Base-by-base conservation (phyloP, 2,113 vertebrate genomes). In the Asarcornis scutulata region DNA sequence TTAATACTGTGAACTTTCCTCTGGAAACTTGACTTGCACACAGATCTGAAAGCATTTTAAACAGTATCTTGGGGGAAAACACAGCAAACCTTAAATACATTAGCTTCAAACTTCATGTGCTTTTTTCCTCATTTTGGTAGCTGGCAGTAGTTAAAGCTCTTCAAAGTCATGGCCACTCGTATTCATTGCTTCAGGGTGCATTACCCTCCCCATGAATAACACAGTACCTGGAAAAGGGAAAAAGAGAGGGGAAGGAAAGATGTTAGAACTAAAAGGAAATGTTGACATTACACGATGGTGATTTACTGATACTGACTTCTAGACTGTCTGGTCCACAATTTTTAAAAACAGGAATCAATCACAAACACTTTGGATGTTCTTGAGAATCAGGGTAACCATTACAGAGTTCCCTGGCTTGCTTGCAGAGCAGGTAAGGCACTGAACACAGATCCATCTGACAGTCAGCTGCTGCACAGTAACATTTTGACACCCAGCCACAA, bases 151-250 rank as follows among this genome's bases (percentile, higher is more conserved):
- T 97, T 99, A 99, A 95, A 99, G 98, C 91, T 98, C 98, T 89
- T 99, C 99, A 48, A 99, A 99, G 92, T 99, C 98, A 6, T 98
- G 98, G 95, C 98, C 98, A 38, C 96, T 99, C 59, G 98, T 76
- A 63, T 99, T 99, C 96, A 99, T 98, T 74, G 98, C 98, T 96
- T 99, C 99, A 5, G 99, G 99, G 94, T 99, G 99, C 99, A 99
- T 99, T 83, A 99, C 99, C 96, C 99, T 98, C 75, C 99, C 99
- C 99, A 99, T 99, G 97, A 99, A 99, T 56, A 99, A 96, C 93
- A 99, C 98, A 6, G 98, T 98, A 26, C 99, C 99, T 99, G 0
- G 13, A n/a, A 48, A 29, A 40, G 36, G 80, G 52, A 56, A 29
- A 22, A 48, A 22, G 46, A 48, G 34, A 22, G 34, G 25, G 40